These are phyloP conservation scores for Nannospalax galili DNA, from an alignment of 2,113 vertebrate species.

Conservation along the genomic window DNA sequence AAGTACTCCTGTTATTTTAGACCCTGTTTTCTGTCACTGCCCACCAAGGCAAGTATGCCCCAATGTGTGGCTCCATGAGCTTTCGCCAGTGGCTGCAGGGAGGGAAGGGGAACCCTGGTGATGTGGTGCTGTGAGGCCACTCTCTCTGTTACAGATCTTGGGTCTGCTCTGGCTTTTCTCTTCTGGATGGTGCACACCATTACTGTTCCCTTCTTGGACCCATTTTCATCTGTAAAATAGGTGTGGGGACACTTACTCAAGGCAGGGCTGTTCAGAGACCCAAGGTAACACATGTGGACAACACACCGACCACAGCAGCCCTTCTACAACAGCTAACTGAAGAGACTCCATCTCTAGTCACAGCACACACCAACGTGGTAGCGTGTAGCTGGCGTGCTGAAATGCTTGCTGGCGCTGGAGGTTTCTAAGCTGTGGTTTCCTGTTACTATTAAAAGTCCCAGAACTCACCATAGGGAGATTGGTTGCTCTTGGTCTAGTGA, in stretches of 20 bases:
- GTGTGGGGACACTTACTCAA: rapidly evolving
- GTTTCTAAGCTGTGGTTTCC: not conserved
- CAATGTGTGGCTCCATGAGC: rapidly evolving
- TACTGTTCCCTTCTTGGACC: rapidly evolving
- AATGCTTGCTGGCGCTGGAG: rapidly evolving
- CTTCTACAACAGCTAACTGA: rapidly evolving
- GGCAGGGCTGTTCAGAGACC: not conserved
- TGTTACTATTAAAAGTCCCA: rapidly evolving
- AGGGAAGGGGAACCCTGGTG: not conserved
- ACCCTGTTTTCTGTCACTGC: rapidly evolving
- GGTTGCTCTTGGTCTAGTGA: no score
- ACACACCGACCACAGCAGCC: rapidly evolving
- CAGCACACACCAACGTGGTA: not conserved
- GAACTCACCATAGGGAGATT: rapidly evolving
- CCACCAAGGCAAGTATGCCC: rapidly evolving
- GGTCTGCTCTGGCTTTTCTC: not conserved
- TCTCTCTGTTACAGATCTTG: rapidly evolving
- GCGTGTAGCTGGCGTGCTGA: rapidly evolving
- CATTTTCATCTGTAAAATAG: not conserved
- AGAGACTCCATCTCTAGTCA: rapidly evolving
- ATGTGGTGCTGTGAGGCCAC: rapidly evolving
- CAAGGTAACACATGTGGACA: rapidly evolving
- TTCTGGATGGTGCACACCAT: no score
- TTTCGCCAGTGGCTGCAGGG: not conserved
- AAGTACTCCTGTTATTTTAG: no score